phyloP scores from a whole-genome alignment of 2,888 invertebrate genomes.

The Nipponacmea schrenckii region DNA sequence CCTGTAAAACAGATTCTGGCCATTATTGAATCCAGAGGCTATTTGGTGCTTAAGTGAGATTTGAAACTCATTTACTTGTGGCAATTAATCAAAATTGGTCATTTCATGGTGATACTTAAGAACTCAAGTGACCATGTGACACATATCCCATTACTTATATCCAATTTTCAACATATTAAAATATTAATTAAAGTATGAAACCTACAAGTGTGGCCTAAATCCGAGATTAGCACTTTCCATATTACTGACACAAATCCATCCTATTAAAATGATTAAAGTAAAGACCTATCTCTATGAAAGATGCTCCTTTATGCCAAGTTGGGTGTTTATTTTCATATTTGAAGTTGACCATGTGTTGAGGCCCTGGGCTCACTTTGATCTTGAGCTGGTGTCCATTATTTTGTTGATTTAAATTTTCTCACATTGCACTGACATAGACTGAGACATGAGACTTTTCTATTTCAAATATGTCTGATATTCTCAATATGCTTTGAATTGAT shows the following conservation, averaged over 20 bases:
- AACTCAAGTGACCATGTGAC: constrained; percentile 4
- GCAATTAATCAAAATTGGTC: not conserved
- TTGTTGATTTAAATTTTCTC: constrained; percentile 3
- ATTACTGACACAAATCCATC: not conserved
- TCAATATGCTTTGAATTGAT: not conserved
- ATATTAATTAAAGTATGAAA: too few species aligned
- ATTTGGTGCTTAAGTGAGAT: too few species aligned
- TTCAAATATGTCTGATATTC: not conserved
- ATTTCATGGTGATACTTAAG: not conserved
- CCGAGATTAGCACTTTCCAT: too few species aligned
- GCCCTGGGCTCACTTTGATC: not conserved
- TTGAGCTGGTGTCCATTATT: not conserved
- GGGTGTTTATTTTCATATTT: not conserved
- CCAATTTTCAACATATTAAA: not conserved
- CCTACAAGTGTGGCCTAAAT: too few species aligned
- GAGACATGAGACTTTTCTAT: not conserved
- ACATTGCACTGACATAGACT: not conserved
- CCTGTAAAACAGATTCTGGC: too few species aligned
- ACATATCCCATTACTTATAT: not conserved
- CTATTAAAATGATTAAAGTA: too few species aligned
- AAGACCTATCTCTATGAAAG: too few species aligned
- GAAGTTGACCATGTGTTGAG: constrained; percentile 1
- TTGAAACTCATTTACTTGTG: not conserved
- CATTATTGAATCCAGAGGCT: too few species aligned
- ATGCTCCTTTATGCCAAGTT: not conserved